These are phyloP conservation scores for Tarsius wallacei DNA, from an alignment of 2,797 vertebrate species.

Conservation along the genomic window DNA sequence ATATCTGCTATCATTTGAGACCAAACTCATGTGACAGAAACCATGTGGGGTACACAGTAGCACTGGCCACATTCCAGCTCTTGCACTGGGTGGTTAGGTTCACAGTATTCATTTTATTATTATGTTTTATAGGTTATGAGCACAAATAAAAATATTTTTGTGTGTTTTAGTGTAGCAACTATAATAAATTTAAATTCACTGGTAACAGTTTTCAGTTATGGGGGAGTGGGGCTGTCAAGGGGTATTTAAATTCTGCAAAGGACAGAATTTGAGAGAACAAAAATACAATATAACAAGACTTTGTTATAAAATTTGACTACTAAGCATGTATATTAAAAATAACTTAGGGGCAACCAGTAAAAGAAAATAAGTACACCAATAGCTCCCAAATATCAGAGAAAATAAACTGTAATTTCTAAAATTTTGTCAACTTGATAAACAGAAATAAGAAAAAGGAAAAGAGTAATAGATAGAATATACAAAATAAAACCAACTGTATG, in stretches of 20 bases:
- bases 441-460: not conserved
- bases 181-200: conserved; percentile 21
- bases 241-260: conserved; percentile 11
- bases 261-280: conserved; percentile 10
- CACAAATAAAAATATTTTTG: not conserved
- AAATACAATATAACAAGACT: not conserved
- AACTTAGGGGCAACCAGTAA: not conserved
- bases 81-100: not conserved
- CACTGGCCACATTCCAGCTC: not conserved
- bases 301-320: conserved; percentile 39
- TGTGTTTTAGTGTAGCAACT: conserved; percentile 20
- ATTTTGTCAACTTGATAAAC: not conserved
- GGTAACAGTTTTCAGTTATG: conserved; percentile 15
- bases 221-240: not conserved
- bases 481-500: not conserved
- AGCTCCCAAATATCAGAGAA: not conserved
- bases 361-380: not conserved
- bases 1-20: not conserved
- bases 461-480: not conserved
- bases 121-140: not conserved
- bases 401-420: conserved; percentile 2
- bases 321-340: conserved; percentile 16
- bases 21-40: not conserved
- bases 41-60: not conserved
- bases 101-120: not conserved